Conservation (phyloP, 2,888 invertebrate genomes). For the Gortyna flavago region DNA sequence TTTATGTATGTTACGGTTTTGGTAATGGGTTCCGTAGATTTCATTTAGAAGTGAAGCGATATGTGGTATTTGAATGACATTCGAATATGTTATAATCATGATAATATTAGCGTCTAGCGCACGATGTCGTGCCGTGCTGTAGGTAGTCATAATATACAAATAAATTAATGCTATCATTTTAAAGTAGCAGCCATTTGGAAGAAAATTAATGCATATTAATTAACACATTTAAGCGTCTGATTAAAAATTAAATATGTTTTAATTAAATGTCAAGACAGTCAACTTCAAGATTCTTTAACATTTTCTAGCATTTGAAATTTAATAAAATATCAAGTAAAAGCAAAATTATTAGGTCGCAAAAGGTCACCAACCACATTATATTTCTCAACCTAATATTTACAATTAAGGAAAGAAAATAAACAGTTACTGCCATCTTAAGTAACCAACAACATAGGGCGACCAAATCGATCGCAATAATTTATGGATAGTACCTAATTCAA, state of each 20-base stretch:
- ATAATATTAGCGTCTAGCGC: neutral
- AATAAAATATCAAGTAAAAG: conserved; percentile 41
- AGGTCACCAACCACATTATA: conserved; percentile 31
- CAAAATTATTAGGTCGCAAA: conserved; percentile 21
- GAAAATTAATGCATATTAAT: conserved; percentile 39
- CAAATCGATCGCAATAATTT: conserved; percentile 64
- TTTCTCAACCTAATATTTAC: conserved; percentile 38
- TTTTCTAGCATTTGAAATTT: conserved; percentile 18
- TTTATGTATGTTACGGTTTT: conserved; percentile 58
- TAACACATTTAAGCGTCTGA: conserved; percentile 35
- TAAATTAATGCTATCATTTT: conserved; percentile 36
- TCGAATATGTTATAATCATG: conserved; percentile 13
- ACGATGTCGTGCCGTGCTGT: conserved; percentile 36
- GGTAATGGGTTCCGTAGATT: conserved; percentile 39
- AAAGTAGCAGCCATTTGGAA: conserved; percentile 46
- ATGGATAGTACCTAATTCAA: conserved; percentile 66
- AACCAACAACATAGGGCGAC: conserved; percentile 62
- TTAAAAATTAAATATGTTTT: conserved; percentile 47
- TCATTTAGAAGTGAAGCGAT: conserved; percentile 24
- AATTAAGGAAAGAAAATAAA: conserved; percentile 57
- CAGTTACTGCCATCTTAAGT: conserved; percentile 39
- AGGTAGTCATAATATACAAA: conserved; percentile 19
- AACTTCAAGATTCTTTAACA: conserved; percentile 14
- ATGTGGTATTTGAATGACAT: conserved; percentile 31
- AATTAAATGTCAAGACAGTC: conserved; percentile 14